Base-by-base conservation (phyloP, 2,797 vertebrate species). In the Sebastes nivosus region DNA sequence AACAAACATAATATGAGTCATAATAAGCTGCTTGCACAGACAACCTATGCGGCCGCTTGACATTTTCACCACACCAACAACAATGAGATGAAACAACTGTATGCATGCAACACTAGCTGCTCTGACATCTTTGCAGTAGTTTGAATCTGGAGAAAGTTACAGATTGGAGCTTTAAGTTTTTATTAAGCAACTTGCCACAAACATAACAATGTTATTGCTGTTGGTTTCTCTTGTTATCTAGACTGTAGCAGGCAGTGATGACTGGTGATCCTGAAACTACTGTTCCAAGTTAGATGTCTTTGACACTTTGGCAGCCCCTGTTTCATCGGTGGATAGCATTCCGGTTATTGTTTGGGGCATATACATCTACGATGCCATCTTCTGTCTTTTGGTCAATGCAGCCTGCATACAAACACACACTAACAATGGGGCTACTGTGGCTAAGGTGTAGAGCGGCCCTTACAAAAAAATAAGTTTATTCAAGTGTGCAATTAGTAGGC, bases 151-250 rank as follows among this genome's bases (percentile, higher is more conserved):
- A 74, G 70, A 81, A 69, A 87, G 69, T 73, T 36, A 22, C 7
- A 20, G 50, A 27, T 20, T n/a, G 38, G 14, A 12, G 63, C 57
- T 79, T 64, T 34, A 58, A 59, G 34, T 77, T 79, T 69, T 38
- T 32, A 3, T 55, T 3, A 25, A 67, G 30, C n/a, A 58, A 46
- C 65, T 65, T 72, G 34, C 24, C n/a, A 14, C 54, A 30, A 27
- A 32, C 25, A 60, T 59, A 76, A 75, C 30, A 64, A 64, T 58
- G 66, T 22, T 67, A n/a, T 16, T 22, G 25, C 52, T 50, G 57
- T 75, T 38, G 27, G 58, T 79, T 42, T 50, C 38, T 63, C 66
- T 82, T 81, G 60, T 87, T 87, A 86, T 72, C 14, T 74, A 7
- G 75, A 74, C 61, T 73, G 14, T 6, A 72, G 74, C 69, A 63